Evolutionary conservation across 2,888 invertebrate species (phyloP), one percentile per base, ranked within the genome.

Genomic region (Subacronicta megacephala): DNA sequence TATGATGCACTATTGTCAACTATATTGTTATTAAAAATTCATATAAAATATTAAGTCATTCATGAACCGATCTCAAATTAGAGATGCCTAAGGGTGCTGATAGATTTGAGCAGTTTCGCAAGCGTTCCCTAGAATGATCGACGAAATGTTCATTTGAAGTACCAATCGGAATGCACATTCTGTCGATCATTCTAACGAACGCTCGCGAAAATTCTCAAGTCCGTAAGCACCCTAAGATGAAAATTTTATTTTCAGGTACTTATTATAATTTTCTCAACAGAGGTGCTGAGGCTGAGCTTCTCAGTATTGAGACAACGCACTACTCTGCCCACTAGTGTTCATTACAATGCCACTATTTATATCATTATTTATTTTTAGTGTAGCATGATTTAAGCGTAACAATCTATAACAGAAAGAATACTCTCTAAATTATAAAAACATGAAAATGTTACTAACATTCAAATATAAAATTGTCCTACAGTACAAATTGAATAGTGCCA

Each of bases 221-320:
- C n/a, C n/a, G n/a, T n/a, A n/a, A n/a, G n/a, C n/a, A n/a, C n/a
- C 26, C 26, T 26, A 26, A 26, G 2, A 0, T 31, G 31, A 2
- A 1, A n/a, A n/a, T 45, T 40, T 46, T 57, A 29, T 46, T 87
- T 82, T 17, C 82, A 83, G 83, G 85, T 75, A 71, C 59, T 69
- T 61, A 49, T 62, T 49, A 44, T 63, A 44, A 52, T 50, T 78
- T 75, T 82, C 75, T 82, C 78, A 80, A 64, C 62, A 74, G 58
- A 84, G 83, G 86, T 88, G 90, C 88, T 88, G 87, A n/a, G n/a
- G 76, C 83, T 83, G 88, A 82, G 80, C 74, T 73, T 69, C 75
- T 66, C 83, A 85, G 84, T 85, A 83, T 83, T 83, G 65, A 65
- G 62, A 63, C 74, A 76, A 71, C 68, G 70, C 66, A 73, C 72